A percentile compares a stretch with the other conserved stretches of the same genome.
Conservation (phyloP, 2,797 vertebrate species). For the Sebastes taczanowskii region DNA sequence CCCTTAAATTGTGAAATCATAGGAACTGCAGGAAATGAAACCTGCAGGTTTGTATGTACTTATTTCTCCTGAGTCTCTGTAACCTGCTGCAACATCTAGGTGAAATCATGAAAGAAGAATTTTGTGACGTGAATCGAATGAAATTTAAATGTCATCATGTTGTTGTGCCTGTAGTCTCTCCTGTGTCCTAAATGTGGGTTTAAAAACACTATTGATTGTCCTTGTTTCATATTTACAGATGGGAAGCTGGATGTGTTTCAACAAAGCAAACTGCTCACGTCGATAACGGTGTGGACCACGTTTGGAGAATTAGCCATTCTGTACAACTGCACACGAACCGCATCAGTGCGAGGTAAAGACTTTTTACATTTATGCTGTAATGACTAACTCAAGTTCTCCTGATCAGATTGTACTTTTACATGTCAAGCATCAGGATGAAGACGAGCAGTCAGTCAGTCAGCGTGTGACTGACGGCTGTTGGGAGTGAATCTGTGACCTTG, state of each 20-base stretch:
- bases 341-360: constrained; percentile 90
- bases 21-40: neutral
- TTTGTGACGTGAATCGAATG: neutral
- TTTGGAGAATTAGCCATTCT: constrained; percentile 95
- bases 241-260: constrained; percentile 93
- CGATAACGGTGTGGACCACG: constrained; percentile 89
- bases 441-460: neutral
- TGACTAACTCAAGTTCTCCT: neutral
- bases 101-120: neutral
- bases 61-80: neutral
- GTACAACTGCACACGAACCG: constrained; percentile 94
- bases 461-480: neutral
- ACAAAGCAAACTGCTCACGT: constrained; percentile 88
- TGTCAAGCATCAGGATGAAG: neutral
- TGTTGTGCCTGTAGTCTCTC: neutral
- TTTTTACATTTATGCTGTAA: neutral
- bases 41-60: neutral
- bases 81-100: neutral
- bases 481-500: neutral
- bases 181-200: neutral
- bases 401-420: neutral
- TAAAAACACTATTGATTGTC: constrained; percentile 39
- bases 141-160: neutral
- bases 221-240: constrained; percentile 78
- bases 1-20: neutral